Base-by-base conservation (phyloP, 2,888 invertebrate species). In the Troides oblongomaculatus region DNA sequence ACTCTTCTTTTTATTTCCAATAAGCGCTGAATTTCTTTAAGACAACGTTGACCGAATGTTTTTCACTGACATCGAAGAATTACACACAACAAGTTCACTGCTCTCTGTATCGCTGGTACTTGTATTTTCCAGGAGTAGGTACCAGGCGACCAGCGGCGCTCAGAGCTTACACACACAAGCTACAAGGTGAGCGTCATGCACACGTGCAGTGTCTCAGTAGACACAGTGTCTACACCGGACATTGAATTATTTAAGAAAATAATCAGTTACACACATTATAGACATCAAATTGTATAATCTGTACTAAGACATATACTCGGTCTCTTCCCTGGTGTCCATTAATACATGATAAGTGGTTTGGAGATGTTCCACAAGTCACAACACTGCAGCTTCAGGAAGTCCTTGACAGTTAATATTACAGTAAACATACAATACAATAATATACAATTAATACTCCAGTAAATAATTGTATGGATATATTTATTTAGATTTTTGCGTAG, bases 121-220 rank as follows among this genome's bases (percentile, higher is more conserved):
- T 68, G 59, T 64, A 59, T 57, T 46, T 71, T 61, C 68, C 66
- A 46, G 66, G 64, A 68, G 73, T 70, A 67, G 62, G 73, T 71
- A 72, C 71, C 69, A 73, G 70, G 73, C 70, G 66, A 64, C 61
- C 71, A 73, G 68, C 65, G 62, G 58, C 66, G 57, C 63, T 67
- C 64, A 61, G 71, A 71, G 69, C 60, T 71, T 57, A 66, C 66
- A 70, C 70, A 71, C 70, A 70, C 73, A 70, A 72, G 68, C 71
- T 64, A 72, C 62, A 75, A 75, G 72, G 72, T 71, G 73, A 72
- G 59, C 74, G 74, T 69, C 72, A 79, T 82, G 83, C 83, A 77
- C 78, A 82, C 84, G 82, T 81, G 66, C 62, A 66, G 72, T 71
- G 69, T 62, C 73, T 68, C 53, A 62, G 61, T 67, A 39, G 64